Percentiles rank a stretch among this genome's conserved stretches.
phyloP scores from a whole-genome alignment of 1,140 invertebrate species.

The Eriosoma lanigerum region DNA sequence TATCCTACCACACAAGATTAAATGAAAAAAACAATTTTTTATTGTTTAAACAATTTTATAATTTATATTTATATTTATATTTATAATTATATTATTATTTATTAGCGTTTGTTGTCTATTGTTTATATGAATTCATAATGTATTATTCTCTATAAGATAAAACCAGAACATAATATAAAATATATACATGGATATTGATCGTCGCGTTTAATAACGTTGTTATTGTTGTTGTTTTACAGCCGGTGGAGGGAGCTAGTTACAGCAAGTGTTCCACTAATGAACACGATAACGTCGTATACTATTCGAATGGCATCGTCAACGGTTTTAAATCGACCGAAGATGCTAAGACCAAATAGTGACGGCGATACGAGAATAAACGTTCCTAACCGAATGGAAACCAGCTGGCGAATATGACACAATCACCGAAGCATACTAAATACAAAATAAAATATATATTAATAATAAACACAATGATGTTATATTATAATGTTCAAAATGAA shows the following conservation, averaged over 20 bases:
- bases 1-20: too few species aligned
- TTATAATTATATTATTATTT: too few species aligned
- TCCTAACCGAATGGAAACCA: constrained; percentile 10
- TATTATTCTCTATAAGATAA: too few species aligned
- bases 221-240: constrained; percentile 44
- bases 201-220: background rate
- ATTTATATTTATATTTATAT: too few species aligned
- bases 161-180: too few species aligned
- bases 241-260: constrained; percentile 58
- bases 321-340: constrained; percentile 61
- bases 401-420: constrained; percentile 20
- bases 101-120: too few species aligned
- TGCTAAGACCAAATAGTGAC: constrained; percentile 42
- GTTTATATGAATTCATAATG: too few species aligned
- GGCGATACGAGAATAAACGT: constrained; percentile 28
- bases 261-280: constrained; percentile 60
- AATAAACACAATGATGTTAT: background rate
- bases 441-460: background rate
- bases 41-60: too few species aligned
- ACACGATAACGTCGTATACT: constrained; percentile 64
- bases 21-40: too few species aligned
- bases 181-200: too few species aligned
- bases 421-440: constrained; percentile 17
- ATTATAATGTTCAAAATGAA: background rate
- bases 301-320: constrained; percentile 69